Base-by-base conservation (phyloP, 2,888 invertebrate species). In the Mayetiola destructor region DNA sequence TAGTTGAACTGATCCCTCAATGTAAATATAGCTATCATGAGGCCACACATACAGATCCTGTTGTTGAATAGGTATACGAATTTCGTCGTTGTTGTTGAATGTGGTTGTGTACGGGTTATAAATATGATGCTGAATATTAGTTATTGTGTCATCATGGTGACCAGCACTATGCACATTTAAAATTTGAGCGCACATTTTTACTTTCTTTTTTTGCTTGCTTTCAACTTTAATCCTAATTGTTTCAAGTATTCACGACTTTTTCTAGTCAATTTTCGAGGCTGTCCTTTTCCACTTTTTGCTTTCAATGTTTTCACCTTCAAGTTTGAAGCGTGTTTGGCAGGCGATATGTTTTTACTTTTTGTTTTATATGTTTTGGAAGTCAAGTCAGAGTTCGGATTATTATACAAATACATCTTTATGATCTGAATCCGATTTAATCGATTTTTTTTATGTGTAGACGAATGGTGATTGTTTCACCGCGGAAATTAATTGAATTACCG, bases 41-140 rank as follows among this genome's bases (percentile, higher is more conserved):
- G 64, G 66, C 59, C 65, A 56, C 2, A 65, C 62, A 59, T 63
- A 64, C 23, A 63, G 56, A 59, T 67, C 65, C 53, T 63, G 61
- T 39, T 65, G 63, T 61, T 66, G 63, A 40, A 67, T 63, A 16
- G 64, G 63, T 42, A 67, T 66, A n/a, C 65, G 59, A 29, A 66
- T 65, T 63, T 67, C 65, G 66, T 66, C 66, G 60, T 64, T 68
- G 52, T 64, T 63, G 57, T 66, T 62, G 57, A 60, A 62, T 27
- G 60, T 58, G n/a, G 61, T 57, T 52, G 63, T 59, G 60, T 64
- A 65, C 56, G 65, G 64, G 59, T 62, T 61, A 61, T 66, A 64
- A 16, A 61, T 61, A 56, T 64, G 66, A 58, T 62, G 61, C 57
- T 66, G 62, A 58, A 59, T 60, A 58, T 61, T 61, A 48, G 59